Percentiles rank a stretch among this genome's conserved stretches.
These are phyloP conservation scores for Brachionus rotundiformis DNA, from an alignment of 1,140 invertebrate species.

Conservation along the genomic window DNA sequence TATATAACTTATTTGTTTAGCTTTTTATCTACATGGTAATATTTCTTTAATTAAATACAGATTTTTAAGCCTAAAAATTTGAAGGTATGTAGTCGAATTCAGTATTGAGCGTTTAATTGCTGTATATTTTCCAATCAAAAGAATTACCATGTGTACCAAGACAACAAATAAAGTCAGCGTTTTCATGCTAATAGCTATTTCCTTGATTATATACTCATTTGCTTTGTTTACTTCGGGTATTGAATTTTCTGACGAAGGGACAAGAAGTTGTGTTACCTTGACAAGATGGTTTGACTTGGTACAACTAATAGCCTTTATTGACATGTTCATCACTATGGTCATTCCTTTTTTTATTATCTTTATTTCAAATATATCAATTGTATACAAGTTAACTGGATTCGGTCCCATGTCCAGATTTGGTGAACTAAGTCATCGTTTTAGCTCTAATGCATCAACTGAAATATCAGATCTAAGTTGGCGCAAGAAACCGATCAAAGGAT, in stretches of 20 bases:
- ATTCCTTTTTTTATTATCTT: slow-evolving; percentile 41
- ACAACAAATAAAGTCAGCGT: slow-evolving; percentile 55
- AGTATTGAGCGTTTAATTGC: slow-evolving; percentile 62
- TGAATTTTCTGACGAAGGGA: neutral
- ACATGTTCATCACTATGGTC: slow-evolving; percentile 21
- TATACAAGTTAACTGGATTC: slow-evolving; percentile 1
- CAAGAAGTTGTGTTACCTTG: neutral
- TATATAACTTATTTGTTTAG: slow-evolving; percentile 60
- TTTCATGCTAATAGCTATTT: slow-evolving; percentile 54
- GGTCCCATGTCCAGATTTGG: neutral
- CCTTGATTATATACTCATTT: slow-evolving; percentile 56
- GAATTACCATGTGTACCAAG: slow-evolving; percentile 56
- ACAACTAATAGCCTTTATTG: slow-evolving; percentile 26
- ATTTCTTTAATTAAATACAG: neutral
- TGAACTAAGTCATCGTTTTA: neutral
- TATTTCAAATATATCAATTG: slow-evolving; percentile 39
- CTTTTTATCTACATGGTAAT: slow-evolving; percentile 62
- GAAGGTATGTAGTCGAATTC: slow-evolving; percentile 57
- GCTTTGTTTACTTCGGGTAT: slow-evolving; percentile 55
- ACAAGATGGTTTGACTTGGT: slow-evolving; percentile 29
- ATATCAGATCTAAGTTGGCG: neutral
- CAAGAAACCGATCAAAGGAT: neutral
- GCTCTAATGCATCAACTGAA: neutral
- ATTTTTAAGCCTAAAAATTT: neutral
- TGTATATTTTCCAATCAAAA: slow-evolving; percentile 59